Evolutionary conservation across 1,140 invertebrate genomes (phyloP).

Genomic region (Tetramorium parvispinum): DNA sequence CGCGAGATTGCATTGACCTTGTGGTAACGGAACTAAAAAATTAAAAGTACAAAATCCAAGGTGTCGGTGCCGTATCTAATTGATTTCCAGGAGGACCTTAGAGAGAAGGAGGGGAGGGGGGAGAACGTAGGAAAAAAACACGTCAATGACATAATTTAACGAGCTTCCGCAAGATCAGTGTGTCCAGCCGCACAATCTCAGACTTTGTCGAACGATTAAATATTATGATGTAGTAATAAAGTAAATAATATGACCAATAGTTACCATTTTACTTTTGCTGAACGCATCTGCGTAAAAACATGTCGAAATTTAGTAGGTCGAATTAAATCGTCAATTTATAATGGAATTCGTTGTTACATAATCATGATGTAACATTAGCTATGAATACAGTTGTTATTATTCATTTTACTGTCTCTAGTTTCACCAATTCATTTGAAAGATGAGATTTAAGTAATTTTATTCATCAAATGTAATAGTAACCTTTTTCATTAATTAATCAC

Average conservation of each 20-base stretch:
- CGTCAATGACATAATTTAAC: conserved; percentile 27
- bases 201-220: background rate
- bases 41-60: conserved; percentile 17
- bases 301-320: background rate
- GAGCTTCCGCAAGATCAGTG: background rate
- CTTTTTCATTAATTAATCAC: background rate
- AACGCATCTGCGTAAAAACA: background rate
- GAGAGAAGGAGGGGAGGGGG: background rate
- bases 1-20: background rate
- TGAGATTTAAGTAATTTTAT: background rate
- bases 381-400: background rate
- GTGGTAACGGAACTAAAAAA: background rate
- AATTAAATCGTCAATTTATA: background rate
- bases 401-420: background rate
- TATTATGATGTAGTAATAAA: background rate
- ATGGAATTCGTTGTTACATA: background rate
- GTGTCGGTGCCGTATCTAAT: background rate
- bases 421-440: background rate
- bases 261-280: background rate
- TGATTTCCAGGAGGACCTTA: background rate
- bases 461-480: background rate
- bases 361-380: background rate
- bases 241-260: background rate
- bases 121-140: background rate
- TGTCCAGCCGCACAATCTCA: background rate